phyloP scores from a whole-genome alignment of 2,113 vertebrate species.

The Ranitomeya imitator region DNA sequence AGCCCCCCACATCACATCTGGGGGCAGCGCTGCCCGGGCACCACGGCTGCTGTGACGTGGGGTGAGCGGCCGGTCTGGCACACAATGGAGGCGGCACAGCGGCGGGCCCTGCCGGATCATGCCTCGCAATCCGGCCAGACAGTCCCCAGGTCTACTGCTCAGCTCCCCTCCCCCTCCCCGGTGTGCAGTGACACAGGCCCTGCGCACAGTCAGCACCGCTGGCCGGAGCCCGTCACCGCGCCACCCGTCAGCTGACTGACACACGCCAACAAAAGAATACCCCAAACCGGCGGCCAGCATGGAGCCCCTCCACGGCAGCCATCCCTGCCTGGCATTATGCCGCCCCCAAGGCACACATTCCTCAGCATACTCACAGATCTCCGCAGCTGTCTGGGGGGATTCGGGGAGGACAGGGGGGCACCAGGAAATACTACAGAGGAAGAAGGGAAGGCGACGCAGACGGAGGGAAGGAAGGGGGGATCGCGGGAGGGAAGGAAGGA shows the following conservation, averaged over 20 bases:
- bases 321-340: too few species aligned
- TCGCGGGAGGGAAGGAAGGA: constrained; percentile 1
- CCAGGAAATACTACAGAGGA: constrained; percentile 1
- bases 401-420: too few species aligned
- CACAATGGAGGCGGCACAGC: too few species aligned
- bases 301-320: too few species aligned
- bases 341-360: constrained; percentile 3
- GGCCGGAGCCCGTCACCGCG: constrained; percentile 67
- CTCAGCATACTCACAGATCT: constrained; percentile 41
- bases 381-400: constrained; percentile 11
- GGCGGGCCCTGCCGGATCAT: constrained; percentile 23
- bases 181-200: constrained; percentile 25
- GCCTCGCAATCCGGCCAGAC: constrained; percentile 45
- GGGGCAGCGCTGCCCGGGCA: too few species aligned
- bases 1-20: too few species aligned
- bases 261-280: constrained; percentile 70
- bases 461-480: constrained; percentile 28
- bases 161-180: background rate
- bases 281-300: background rate
- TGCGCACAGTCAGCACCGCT: constrained; percentile 7
- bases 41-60: too few species aligned
- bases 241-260: constrained; percentile 71
- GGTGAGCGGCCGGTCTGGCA: too few species aligned
- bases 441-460: background rate
- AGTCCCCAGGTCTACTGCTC: constrained; percentile 6